Conservation (phyloP, 2,888 invertebrate genomes). For the Latrodectus elegans region DNA sequence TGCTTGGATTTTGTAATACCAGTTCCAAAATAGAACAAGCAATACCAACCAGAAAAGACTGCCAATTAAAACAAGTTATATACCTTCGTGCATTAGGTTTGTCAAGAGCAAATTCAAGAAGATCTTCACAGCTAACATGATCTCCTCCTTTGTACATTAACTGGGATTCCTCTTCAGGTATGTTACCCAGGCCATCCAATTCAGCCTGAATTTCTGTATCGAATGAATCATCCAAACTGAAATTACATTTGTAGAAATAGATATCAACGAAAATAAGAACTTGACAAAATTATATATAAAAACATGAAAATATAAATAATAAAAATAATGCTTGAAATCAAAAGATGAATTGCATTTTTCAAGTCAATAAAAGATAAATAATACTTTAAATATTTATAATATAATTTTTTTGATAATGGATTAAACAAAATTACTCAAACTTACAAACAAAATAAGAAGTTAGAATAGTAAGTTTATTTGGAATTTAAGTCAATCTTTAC, state of each 20-base stretch:
- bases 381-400: not conserved
- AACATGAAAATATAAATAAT: not conserved
- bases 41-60: too few relatives aligned
- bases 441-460: too few relatives aligned
- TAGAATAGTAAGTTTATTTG: too few relatives aligned
- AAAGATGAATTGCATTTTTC: too few relatives aligned
- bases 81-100: constrained; percentile 81
- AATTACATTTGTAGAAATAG: not conserved
- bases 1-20: not conserved
- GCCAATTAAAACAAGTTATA: not conserved
- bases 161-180: constrained; percentile 76
- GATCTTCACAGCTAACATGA: constrained; percentile 92
- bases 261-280: not conserved
- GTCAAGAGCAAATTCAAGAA: constrained; percentile 89
- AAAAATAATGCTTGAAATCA: too few relatives aligned
- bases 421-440: too few relatives aligned
- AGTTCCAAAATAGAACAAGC: not conserved
- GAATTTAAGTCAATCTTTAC: too few relatives aligned
- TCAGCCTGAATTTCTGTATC: constrained; percentile 81
- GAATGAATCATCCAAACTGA: constrained; percentile 76
- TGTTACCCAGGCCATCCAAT: constrained; percentile 79
- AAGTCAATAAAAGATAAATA: not conserved
- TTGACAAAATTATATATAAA: not conserved
- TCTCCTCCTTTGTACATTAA: constrained; percentile 79
- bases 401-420: too few relatives aligned